Base-by-base conservation (phyloP, 2,113 vertebrate genomes). In the Haplochromis vanheusdeni region DNA sequence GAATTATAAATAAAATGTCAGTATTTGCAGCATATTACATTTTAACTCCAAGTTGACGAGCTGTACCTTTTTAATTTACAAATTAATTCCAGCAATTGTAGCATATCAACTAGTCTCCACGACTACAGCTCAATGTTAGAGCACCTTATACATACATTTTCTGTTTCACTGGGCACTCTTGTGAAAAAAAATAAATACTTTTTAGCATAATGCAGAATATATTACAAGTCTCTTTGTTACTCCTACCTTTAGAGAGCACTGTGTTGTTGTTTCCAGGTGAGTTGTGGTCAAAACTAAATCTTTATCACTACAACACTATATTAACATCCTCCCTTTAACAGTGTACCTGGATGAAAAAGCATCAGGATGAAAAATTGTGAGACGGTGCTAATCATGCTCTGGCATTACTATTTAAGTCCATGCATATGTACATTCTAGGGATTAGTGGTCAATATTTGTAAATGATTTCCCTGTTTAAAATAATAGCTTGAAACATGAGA, bases 341-440 rank as follows among this genome's bases (percentile, higher is more conserved):
- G 17, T 9, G 23, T 2, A 31, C 6, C 70, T 5, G 42, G 16
- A 31, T 19, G 42, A 5, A 77, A 75, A 65, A 19, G 26, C 6
- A 77, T 77, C 42, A 49, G 11, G 16, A 49, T 19, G 9, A 31
- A 49, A 75, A 31, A 31, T 31, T 75, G 8, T 28, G 40, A 75
- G 0, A 11, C 40, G 0, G 35, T 4, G 82, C 45, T 85, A 55
- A 87, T 89, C 56, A 54, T 26, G 65, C 73, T 23, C 21, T 83
- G 73, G 8, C 81, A 26, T 87, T 90, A 89, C 68, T 82, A 9
- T 79, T 79, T 60, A 88, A 88, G 62, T 54, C 14, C 86, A 54
- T 31, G 28, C n/a, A 19, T 5, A 28, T 19, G 68, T 45, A 17
- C 21, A 28, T 75, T 11, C 68, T 31, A 28, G 1, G 42, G 70